Evolutionary conservation across 1,140 invertebrate genomes (phyloP).

Genomic region (Zaprionus kolodkinae): DNA sequence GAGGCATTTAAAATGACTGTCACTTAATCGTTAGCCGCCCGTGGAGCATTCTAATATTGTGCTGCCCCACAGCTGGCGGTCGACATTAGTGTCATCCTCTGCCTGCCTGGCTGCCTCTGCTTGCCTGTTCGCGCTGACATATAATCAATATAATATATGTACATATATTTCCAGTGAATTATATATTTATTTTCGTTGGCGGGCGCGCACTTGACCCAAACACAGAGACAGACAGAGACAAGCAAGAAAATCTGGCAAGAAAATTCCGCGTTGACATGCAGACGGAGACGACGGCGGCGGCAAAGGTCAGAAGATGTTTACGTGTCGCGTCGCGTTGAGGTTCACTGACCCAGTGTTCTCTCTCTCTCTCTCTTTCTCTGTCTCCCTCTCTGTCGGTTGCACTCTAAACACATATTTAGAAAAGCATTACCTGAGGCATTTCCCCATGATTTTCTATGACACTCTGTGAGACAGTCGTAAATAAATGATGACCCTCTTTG

Average conservation of each 20-base stretch:
- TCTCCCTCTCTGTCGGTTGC: constrained; percentile 20
- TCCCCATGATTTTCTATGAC: constrained; percentile 16
- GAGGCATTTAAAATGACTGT: constrained; percentile 38
- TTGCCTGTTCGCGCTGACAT: constrained; percentile 22
- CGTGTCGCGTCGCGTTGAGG: constrained; percentile 12
- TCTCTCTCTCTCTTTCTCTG: background rate
- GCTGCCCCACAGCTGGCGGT: constrained; percentile 25
- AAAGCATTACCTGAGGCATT: constrained; percentile 22
- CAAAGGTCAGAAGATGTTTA: constrained; percentile 22
- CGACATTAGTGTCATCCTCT: constrained; percentile 31
- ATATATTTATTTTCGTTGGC: constrained; percentile 26
- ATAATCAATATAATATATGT: constrained; percentile 31
- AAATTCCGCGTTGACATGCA: constrained; percentile 10
- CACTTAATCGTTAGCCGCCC: constrained; percentile 39
- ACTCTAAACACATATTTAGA: constrained; percentile 37
- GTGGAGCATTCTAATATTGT: constrained; percentile 27
- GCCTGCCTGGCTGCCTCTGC: background rate
- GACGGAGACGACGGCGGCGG: background rate
- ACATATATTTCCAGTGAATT: constrained; percentile 25
- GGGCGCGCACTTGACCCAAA: constrained; percentile 22
- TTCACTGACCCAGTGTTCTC: constrained; percentile 62
- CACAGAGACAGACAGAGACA: too few relatives aligned
- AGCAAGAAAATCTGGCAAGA: constrained; percentile 14
- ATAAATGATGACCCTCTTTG: constrained; percentile 56
- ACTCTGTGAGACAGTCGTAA: constrained; percentile 35